Evolutionary conservation across 2,113 vertebrate species (phyloP).

Genomic region (Numida meleagris): DNA sequence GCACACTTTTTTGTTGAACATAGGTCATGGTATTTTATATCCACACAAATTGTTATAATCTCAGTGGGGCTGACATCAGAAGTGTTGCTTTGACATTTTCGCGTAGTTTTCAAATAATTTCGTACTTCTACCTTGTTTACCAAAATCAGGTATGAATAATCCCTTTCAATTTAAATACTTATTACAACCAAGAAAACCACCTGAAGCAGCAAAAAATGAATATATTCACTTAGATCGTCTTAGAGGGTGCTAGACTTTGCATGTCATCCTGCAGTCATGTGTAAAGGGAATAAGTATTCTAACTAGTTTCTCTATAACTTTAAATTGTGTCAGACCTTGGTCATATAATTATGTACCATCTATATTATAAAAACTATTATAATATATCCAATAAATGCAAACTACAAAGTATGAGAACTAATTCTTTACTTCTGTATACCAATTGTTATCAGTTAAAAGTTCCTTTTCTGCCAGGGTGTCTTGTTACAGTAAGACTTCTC

Average conservation of each 20-base stretch:
- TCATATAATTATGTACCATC: not conserved
- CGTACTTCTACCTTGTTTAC: not conserved
- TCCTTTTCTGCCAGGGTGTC: not conserved
- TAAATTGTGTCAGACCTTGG: not conserved
- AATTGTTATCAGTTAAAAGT: not conserved
- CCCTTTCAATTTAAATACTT: not conserved
- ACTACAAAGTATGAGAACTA: not conserved
- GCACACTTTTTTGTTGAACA: not conserved
- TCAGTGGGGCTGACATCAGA: not conserved
- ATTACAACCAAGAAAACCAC: not conserved
- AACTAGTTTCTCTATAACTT: not conserved
- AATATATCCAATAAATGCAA: not conserved
- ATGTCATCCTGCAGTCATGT: not conserved
- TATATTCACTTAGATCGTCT: not conserved
- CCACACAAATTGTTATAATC: not conserved
- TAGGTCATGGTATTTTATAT: not conserved
- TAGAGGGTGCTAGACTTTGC: not conserved
- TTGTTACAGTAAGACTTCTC: constrained; percentile 8
- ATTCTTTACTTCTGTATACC: not conserved
- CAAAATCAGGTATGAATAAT: not conserved
- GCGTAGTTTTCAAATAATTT: not conserved
- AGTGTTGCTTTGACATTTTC: not conserved
- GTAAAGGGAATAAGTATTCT: not conserved
- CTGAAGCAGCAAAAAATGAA: not conserved
- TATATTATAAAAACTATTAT: not conserved